Evolutionary conservation across 1,140 invertebrate genomes (phyloP).

Genomic region (Zaprionus inermis): DNA sequence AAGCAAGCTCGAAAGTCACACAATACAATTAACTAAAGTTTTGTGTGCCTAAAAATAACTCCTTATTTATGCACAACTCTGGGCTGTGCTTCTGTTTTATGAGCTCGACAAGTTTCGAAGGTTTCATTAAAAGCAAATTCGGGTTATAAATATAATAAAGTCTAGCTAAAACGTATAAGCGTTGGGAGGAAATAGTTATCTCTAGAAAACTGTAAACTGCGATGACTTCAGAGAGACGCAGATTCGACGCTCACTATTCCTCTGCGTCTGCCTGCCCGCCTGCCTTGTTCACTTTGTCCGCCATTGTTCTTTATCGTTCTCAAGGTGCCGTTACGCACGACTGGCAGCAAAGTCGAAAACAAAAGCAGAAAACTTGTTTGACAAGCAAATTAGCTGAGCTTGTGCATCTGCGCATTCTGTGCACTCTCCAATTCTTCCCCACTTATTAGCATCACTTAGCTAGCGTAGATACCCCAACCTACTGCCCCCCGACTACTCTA

Average conservation of each 20-base stretch:
- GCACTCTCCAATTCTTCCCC: neutral
- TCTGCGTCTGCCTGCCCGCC: no score
- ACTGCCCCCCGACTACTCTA: no score
- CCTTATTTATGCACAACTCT: neutral
- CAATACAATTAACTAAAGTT: neutral
- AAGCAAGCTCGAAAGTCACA: neutral
- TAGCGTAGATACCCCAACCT: slow-evolving; percentile 6
- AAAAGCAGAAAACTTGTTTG: slow-evolving; percentile 12
- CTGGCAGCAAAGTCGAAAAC: slow-evolving; percentile 21
- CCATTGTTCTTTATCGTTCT: slow-evolving; percentile 36
- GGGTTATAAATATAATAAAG: neutral
- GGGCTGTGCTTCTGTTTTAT: neutral
- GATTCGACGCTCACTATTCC: neutral
- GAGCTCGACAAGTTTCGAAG: neutral
- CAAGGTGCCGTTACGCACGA: slow-evolving; percentile 40
- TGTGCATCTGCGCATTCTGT: neutral
- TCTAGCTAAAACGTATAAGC: neutral
- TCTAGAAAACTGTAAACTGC: neutral
- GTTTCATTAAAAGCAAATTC: neutral
- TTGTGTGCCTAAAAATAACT: neutral
- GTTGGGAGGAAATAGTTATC: neutral
- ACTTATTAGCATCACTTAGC: slow-evolving; percentile 27
- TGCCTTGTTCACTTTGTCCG: neutral
- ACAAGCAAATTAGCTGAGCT: slow-evolving; percentile 8
- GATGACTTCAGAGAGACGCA: neutral